These are phyloP conservation scores for Automeris io DNA, from an alignment of 2,888 invertebrate species.

Conservation along the genomic window DNA sequence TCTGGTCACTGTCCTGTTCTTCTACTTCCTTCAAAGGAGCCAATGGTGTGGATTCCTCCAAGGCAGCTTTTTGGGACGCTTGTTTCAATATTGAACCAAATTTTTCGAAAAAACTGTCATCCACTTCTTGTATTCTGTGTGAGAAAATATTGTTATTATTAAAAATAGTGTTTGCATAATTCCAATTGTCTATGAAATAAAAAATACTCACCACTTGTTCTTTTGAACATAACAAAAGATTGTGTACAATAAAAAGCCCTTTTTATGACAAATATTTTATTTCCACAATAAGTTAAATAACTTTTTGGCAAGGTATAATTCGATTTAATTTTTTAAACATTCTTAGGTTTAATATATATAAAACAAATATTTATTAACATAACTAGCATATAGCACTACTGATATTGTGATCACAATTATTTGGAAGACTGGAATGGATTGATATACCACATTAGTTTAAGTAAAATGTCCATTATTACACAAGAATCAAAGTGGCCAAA, in stretches of 20 bases:
- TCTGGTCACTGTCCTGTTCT: constrained; percentile 61
- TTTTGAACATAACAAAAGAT: background rate
- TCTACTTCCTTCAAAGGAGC: constrained; percentile 68
- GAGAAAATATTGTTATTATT: constrained; percentile 17
- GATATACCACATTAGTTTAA: background rate
- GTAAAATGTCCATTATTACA: background rate
- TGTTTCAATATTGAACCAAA: constrained; percentile 85
- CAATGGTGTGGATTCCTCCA: constrained; percentile 73
- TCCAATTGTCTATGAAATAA: background rate
- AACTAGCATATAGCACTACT: background rate
- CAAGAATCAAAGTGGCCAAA: background rate
- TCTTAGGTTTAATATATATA: background rate
- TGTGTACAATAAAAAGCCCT: background rate
- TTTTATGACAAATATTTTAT: background rate
- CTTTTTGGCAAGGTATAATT: constrained; percentile 3
- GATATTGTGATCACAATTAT: constrained; percentile 38
- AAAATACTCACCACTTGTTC: background rate
- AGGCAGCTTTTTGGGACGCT: constrained; percentile 76
- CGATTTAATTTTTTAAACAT: background rate
- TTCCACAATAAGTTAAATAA: background rate
- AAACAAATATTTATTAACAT: background rate
- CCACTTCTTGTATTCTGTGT: constrained; percentile 87
- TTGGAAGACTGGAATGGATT: constrained; percentile 57
- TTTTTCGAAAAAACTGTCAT: constrained; percentile 90
- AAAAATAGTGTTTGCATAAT: too few relatives aligned